Evolutionary conservation across 2,113 vertebrate genomes (phyloP), one percentile per base, ranked within the genome.

Genomic region (Bostrychus sinensis): DNA sequence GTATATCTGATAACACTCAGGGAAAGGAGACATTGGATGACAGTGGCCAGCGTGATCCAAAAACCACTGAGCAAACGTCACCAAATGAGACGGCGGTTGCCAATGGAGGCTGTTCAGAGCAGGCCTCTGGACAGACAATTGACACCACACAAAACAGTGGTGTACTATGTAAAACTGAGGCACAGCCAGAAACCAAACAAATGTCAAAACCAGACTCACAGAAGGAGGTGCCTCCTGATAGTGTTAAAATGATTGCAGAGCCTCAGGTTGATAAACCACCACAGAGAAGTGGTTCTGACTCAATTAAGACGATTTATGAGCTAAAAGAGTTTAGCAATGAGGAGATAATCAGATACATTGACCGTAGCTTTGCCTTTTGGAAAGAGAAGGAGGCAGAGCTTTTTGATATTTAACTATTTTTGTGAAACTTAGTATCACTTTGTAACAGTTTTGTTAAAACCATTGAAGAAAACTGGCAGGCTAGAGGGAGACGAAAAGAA

Each of bases 301-400:
- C 94, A 25, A 89, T 96, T 70, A 93, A 94, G 82, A 77, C 94
- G 3, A 88, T 96, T 39, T 94, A 93, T 0, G 96, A 96, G 57
- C 92, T 97, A 48, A 95, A 96, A 42, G 96, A 97, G 75, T 98
- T 98, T 83, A 96, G 94, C 63, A 95, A 95, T 26, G 95, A 98
- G 70, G 95, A 97, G 41, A 94, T 98, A 72, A 98, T 96, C 73
- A 90, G 92, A 69, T 98, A 97, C 77, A 98, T 98, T 2, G 96
- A 98, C 71, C 92, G 95, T 22, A 99, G 97, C 82, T 99, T 99
- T 89, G 95, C 96, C 56, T 99, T 98, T 84, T 98, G 97, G 96
- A 98, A 98, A 85, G 95, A 97, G 90, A 97, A 95, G 75, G 96
- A 98, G 80, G 94, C 94, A 0, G 95, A 97, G 70, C 87, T 98